A percentile compares a stretch with the other conserved stretches of the same genome.
Evolutionary conservation across 2,888 invertebrate genomes (phyloP).

Genomic region (Brassicogethes aeneus): DNA sequence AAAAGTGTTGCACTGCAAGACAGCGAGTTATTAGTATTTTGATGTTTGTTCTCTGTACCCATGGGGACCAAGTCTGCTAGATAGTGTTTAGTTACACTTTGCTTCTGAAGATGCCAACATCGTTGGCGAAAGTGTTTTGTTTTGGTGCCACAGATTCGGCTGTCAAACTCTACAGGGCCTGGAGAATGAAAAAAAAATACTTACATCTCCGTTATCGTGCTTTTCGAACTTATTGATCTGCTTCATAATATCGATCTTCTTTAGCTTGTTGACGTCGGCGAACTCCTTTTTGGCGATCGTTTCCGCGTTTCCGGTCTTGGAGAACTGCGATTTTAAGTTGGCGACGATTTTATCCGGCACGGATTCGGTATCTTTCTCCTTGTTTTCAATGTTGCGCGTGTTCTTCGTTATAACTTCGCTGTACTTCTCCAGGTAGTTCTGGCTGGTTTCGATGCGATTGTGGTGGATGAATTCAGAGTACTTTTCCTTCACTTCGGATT

Average conservation of each 20-base stretch:
- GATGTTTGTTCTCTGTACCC: too few species aligned
- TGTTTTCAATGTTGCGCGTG: constrained; percentile 17
- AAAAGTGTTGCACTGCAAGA: too few species aligned
- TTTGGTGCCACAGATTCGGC: too few species aligned
- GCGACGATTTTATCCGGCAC: constrained; percentile 28
- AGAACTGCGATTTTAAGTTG: constrained; percentile 29
- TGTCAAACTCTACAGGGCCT: too few species aligned
- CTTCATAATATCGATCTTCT: constrained; percentile 33
- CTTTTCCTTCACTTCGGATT: constrained; percentile 11
- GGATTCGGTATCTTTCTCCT: constrained; percentile 28
- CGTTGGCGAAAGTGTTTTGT: too few species aligned
- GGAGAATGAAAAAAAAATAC: too few species aligned
- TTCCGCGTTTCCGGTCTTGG: constrained; percentile 24
- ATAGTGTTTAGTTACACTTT: too few species aligned
- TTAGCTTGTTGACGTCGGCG: constrained; percentile 23
- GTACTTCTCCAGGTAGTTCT: constrained; percentile 26
- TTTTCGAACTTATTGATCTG: constrained; percentile 37
- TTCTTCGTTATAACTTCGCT: constrained; percentile 21
- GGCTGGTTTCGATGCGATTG: constrained; percentile 19
- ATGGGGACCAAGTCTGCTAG: too few species aligned
- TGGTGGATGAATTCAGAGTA: constrained; percentile 25
- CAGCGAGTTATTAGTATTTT: too few species aligned
- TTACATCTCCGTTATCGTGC: constrained; percentile 19
- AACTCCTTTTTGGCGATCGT: constrained; percentile 17
- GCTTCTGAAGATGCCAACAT: too few species aligned